Conservation (phyloP, 2,797 vertebrate species). For the Balearica regulorum region DNA sequence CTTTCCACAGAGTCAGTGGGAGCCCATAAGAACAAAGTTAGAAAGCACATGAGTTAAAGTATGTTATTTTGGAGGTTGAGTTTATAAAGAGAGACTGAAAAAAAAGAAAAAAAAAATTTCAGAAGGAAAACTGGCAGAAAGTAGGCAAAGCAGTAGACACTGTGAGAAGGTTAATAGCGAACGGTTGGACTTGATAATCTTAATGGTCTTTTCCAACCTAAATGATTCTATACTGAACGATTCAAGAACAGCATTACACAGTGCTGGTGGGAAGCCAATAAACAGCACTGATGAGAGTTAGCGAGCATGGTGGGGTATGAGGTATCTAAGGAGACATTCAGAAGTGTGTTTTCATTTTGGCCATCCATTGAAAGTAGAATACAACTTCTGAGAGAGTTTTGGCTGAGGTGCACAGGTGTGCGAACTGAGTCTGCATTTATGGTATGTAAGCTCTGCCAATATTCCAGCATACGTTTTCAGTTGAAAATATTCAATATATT, state of each 20-base stretch:
- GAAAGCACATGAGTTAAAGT: background rate
- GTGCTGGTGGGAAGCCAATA: background rate
- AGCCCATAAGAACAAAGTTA: background rate
- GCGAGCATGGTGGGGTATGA: fast-evolving
- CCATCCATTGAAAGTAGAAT: background rate
- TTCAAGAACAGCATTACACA: background rate
- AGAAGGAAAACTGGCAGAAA: background rate
- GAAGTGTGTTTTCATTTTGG: background rate
- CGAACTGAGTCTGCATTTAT: background rate
- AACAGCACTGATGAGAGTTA: background rate
- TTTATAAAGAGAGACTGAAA: background rate
- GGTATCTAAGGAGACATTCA: background rate
- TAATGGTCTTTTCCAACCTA: too few species aligned
- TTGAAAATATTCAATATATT: background rate
- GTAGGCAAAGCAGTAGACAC: background rate
- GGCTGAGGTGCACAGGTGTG: background rate
- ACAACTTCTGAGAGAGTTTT: background rate
- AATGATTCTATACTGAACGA: too few species aligned
- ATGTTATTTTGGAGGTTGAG: background rate
- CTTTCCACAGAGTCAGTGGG: background rate
- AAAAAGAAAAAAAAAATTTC: background rate
- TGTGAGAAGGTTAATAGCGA: background rate
- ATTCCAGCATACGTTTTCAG: background rate
- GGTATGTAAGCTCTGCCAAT: background rate
- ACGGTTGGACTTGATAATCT: too few species aligned